Conservation (phyloP, 2,113 vertebrate species). For the Oryzias javanicus region DNA sequence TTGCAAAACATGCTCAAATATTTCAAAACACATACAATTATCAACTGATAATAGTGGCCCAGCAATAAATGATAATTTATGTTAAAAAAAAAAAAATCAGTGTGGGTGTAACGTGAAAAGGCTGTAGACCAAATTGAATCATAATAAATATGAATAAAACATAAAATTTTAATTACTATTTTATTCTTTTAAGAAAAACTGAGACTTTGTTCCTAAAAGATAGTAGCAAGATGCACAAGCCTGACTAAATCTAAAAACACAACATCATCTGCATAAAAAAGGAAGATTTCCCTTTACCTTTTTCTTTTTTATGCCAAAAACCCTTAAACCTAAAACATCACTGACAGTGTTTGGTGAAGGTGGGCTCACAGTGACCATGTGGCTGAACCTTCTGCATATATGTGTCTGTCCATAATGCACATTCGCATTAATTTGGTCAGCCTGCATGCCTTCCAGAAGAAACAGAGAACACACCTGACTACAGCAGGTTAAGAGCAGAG, state of each 20-base stretch:
- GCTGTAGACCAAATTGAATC: no score
- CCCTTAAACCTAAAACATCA: no score
- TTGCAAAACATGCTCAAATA: conserved; percentile 50
- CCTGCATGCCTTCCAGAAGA: conserved; percentile 72
- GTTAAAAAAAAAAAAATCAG: conserved; percentile 8
- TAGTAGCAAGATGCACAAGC: neutral
- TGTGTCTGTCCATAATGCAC: conserved; percentile 33
- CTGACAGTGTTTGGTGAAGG: no score
- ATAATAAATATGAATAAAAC: no score
- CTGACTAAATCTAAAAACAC: conserved; percentile 7
- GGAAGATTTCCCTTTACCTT: no score
- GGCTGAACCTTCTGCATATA: conserved; percentile 38
- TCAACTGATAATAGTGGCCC: conserved; percentile 1
- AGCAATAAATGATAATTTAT: conserved; percentile 14
- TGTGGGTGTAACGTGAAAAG: neutral
- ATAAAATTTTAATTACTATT: no score
- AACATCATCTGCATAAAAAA: conserved; percentile 15
- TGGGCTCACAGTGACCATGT: conserved; percentile 12
- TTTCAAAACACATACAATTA: conserved; percentile 22
- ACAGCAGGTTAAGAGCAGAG: conserved; percentile 77
- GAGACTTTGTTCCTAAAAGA: no score
- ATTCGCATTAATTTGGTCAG: conserved; percentile 37
- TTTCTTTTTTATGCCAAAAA: no score
- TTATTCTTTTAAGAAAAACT: no score
- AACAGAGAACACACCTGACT: conserved; percentile 79